Evolutionary conservation across 2,888 invertebrate genomes (phyloP).

Genomic region (Argynnis bischoffii): DNA sequence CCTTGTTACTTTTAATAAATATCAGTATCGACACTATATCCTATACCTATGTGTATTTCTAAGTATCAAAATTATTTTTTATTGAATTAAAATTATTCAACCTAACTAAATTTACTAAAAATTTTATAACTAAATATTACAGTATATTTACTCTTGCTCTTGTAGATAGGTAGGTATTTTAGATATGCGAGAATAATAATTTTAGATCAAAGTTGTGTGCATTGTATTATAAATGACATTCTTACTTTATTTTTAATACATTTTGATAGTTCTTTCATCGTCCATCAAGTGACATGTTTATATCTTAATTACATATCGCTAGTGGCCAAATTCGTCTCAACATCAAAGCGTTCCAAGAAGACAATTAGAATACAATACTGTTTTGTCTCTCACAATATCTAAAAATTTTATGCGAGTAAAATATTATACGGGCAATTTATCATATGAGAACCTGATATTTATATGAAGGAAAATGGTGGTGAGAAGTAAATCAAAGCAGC

Average conservation of each 20-base stretch:
- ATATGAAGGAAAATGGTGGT: constrained; percentile 53
- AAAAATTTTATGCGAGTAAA: constrained; percentile 37
- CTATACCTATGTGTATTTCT: background rate
- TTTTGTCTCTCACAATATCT: constrained; percentile 42
- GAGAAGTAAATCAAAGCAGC: constrained; percentile 76
- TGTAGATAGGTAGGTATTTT: background rate
- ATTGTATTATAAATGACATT: constrained; percentile 24
- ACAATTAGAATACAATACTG: constrained; percentile 42
- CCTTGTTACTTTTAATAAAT: constrained; percentile 20
- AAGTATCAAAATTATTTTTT: too few relatives aligned
- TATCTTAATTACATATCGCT: constrained; percentile 34
- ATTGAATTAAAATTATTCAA: too few relatives aligned
- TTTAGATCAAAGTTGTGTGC: constrained; percentile 28
- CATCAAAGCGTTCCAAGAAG: constrained; percentile 40
- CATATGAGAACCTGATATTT: constrained; percentile 48
- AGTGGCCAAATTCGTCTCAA: constrained; percentile 35
- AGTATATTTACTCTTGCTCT: too few relatives aligned
- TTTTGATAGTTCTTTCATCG: constrained; percentile 39
- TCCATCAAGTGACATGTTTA: constrained; percentile 35
- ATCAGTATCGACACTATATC: background rate
- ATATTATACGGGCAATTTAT: constrained; percentile 43
- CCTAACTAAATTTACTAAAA: too few relatives aligned
- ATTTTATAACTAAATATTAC: too few relatives aligned
- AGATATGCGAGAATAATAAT: background rate
- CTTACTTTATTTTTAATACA: constrained; percentile 29